Conservation (phyloP, 2,113 vertebrate species). For the Hyla sarda region DNA sequence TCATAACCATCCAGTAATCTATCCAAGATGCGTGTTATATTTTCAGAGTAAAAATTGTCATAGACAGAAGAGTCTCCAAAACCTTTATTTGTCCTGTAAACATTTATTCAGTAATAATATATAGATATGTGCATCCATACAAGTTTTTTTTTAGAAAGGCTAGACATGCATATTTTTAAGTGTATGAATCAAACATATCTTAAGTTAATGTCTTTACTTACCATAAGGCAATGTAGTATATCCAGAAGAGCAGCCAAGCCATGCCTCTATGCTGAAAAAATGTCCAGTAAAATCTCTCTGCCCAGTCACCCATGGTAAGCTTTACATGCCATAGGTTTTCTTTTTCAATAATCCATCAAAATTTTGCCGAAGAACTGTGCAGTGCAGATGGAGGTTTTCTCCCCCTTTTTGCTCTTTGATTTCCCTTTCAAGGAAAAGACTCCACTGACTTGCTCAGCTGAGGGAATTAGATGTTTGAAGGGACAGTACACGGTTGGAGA, state of each 20-base stretch:
- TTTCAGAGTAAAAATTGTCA: conserved; percentile 91
- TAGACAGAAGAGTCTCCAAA: conserved; percentile 85
- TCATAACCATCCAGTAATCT: conserved; percentile 97
- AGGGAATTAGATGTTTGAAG: conserved; percentile 78
- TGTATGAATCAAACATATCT: neutral
- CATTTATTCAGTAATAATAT: neutral
- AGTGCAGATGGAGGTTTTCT: conserved; percentile 68
- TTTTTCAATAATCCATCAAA: conserved; percentile 61
- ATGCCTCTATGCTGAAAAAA: conserved; percentile 73
- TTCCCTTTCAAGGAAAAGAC: conserved; percentile 71
- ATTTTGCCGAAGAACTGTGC: conserved; percentile 50
- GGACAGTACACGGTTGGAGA: conserved; percentile 76
- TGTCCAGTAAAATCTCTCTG: conserved; percentile 63
- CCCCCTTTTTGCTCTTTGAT: conserved; percentile 69
- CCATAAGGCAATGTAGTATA: conserved; percentile 75
- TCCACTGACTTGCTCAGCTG: conserved; percentile 71
- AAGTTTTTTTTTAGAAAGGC: neutral
- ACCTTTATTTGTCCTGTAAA: conserved; percentile 79
- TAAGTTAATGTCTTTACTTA: conserved; percentile 69
- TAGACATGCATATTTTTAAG: neutral
- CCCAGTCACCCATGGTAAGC: conserved; percentile 73
- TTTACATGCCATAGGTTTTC: conserved; percentile 69
- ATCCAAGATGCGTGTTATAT: conserved; percentile 97
- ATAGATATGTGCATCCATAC: conserved; percentile 14
- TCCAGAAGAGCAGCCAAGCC: conserved; percentile 80